Conservation (phyloP, 1,140 invertebrate species). For the Hyposmocoma kahamanoa region DNA sequence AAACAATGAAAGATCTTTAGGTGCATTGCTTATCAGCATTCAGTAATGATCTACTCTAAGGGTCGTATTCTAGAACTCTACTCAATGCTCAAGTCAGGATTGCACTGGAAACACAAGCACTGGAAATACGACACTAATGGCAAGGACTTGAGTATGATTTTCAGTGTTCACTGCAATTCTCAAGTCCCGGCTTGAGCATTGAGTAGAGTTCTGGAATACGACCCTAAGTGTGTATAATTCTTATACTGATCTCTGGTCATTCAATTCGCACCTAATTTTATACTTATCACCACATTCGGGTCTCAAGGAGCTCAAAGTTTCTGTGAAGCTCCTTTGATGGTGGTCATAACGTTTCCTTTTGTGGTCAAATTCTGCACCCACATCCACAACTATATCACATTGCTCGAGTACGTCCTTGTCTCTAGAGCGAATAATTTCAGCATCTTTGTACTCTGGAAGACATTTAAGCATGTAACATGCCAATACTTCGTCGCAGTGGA, state of each 20-base stretch:
- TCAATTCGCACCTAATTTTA: constrained; percentile 59
- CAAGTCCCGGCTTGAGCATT: too few species aligned
- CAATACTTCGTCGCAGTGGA: constrained; percentile 97
- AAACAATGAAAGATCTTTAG: too few species aligned
- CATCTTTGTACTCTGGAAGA: constrained; percentile 87
- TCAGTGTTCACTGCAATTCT: too few species aligned
- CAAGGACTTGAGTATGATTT: too few species aligned
- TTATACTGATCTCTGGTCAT: background rate
- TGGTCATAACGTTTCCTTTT: constrained; percentile 91
- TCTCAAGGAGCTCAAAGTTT: constrained; percentile 74
- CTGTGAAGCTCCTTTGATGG: constrained; percentile 87
- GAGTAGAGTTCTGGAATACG: too few species aligned
- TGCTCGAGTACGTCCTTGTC: constrained; percentile 78
- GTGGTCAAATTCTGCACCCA: constrained; percentile 92
- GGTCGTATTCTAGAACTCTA: too few species aligned
- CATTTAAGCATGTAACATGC: constrained; percentile 93
- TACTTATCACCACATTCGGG: constrained; percentile 72
- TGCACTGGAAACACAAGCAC: too few species aligned
- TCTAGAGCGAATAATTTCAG: constrained; percentile 85
- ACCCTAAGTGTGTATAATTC: too few species aligned
- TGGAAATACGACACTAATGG: too few species aligned
- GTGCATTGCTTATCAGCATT: too few species aligned
- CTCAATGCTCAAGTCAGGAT: too few species aligned
- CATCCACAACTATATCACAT: constrained; percentile 97
- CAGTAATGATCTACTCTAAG: too few species aligned